A percentile compares a stretch with the other conserved stretches of the same genome.
These are phyloP conservation scores for Periophthalmus magnuspinnatus DNA, from an alignment of 2,797 vertebrate species.

Conservation along the genomic window DNA sequence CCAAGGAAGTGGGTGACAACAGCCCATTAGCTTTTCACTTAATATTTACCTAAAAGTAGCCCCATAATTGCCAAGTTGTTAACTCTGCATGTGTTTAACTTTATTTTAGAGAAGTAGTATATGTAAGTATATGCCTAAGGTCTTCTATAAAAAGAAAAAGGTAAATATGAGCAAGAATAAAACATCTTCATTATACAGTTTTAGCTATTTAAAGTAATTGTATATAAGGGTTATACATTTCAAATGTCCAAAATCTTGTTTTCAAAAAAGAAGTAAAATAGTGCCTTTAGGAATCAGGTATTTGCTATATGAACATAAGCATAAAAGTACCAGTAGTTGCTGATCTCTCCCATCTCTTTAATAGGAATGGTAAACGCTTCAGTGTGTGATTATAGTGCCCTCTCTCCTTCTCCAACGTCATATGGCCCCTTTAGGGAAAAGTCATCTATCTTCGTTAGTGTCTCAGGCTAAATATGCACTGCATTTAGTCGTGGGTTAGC, in stretches of 20 bases:
- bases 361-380: constrained; percentile 2
- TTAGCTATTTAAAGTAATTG: background rate
- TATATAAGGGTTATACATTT: background rate
- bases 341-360: constrained; percentile 14
- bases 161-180: background rate
- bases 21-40: constrained; percentile 18
- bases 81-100: background rate
- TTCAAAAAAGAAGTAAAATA: background rate
- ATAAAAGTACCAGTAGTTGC: background rate
- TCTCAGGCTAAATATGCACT: constrained; percentile 76
- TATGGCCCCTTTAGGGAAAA: constrained; percentile 55
- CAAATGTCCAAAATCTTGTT: background rate
- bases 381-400: constrained; percentile 64
- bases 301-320: background rate
- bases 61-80: constrained; percentile 3
- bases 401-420: constrained; percentile 58
- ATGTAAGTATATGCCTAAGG: too few relatives aligned
- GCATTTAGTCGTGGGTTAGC: constrained; percentile 68
- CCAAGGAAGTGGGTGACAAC: constrained; percentile 29
- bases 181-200: background rate
- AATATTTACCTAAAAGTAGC: constrained; percentile 10
- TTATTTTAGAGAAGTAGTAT: background rate
- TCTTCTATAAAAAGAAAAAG: background rate
- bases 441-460: constrained; percentile 79
- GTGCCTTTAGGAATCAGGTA: background rate